A percentile compares a stretch with the other conserved stretches of the same genome.
Evolutionary conservation across 2,888 invertebrate genomes (phyloP).

Genomic region (Myopa tessellatipennis): DNA sequence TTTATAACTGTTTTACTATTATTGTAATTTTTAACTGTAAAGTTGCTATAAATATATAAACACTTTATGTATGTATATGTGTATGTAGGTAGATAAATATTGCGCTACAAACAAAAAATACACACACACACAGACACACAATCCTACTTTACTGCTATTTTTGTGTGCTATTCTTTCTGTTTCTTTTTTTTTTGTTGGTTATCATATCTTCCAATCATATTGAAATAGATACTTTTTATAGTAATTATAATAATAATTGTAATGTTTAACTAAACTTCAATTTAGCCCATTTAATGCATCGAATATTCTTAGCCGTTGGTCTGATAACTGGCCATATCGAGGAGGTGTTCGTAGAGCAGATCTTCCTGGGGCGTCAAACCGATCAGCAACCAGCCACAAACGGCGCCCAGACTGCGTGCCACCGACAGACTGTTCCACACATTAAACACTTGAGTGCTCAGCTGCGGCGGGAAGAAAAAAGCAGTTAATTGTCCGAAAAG

Average conservation of each 20-base stretch:
- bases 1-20: not conserved
- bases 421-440: conserved; percentile 71
- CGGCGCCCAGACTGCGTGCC: conserved; percentile 70
- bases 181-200: not conserved
- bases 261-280: not conserved
- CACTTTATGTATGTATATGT: not conserved
- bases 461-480: conserved; percentile 52
- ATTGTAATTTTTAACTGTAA: not conserved
- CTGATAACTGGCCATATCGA: conserved; percentile 68
- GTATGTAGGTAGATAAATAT: not conserved
- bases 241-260: not conserved
- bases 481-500: no score
- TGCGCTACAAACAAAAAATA: conserved; percentile 14
- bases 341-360: conserved; percentile 69
- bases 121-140: conserved; percentile 7
- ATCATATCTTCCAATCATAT: not conserved
- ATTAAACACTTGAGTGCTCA: conserved; percentile 68
- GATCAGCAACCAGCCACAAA: conserved; percentile 71
- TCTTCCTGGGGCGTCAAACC: conserved; percentile 70
- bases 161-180: not conserved
- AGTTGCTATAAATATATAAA: conserved; percentile 1
- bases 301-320: conserved; percentile 63
- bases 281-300: not conserved
- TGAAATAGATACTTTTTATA: not conserved
- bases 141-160: not conserved